Percentiles rank a stretch among this genome's conserved stretches.
These are phyloP conservation scores for Lycia hirtaria DNA, from an alignment of 2,888 invertebrate species.

Conservation along the genomic window DNA sequence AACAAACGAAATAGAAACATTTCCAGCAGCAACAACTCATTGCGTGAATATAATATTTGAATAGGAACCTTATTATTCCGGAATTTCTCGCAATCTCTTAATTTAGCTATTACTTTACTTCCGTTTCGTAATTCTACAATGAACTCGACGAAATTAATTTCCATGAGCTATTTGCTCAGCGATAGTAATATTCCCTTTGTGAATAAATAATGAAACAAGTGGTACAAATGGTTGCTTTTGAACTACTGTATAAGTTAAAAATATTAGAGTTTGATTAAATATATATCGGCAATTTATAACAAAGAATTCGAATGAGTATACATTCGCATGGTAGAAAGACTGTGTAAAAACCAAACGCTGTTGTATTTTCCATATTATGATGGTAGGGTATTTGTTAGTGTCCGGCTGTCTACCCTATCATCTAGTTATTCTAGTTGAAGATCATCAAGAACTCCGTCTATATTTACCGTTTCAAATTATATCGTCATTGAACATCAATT, in stretches of 20 bases:
- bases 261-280: constrained; percentile 26
- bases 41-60: constrained; percentile 25
- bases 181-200: constrained; percentile 21
- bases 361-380: too few relatives aligned
- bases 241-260: constrained; percentile 35
- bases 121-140: constrained; percentile 24
- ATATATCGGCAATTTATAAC: too few relatives aligned
- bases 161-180: constrained; percentile 14
- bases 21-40: constrained; percentile 33
- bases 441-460: too few relatives aligned
- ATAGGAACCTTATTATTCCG: constrained; percentile 8
- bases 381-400: too few relatives aligned
- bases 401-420: too few relatives aligned
- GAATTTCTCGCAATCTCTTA: constrained; percentile 4
- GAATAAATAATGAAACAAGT: constrained; percentile 47
- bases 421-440: too few relatives aligned
- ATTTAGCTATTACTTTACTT: constrained; percentile 11
- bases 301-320: too few relatives aligned
- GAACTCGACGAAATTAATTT: constrained; percentile 29
- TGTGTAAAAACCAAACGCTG: too few relatives aligned
- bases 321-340: too few relatives aligned
- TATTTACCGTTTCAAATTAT: too few relatives aligned
- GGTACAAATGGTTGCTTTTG: constrained; percentile 57
- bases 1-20: constrained; percentile 56
- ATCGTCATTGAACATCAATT: too few relatives aligned